Evolutionary conservation across 2,113 vertebrate species (phyloP).

Genomic region (Myxocyprinus asiaticus): DNA sequence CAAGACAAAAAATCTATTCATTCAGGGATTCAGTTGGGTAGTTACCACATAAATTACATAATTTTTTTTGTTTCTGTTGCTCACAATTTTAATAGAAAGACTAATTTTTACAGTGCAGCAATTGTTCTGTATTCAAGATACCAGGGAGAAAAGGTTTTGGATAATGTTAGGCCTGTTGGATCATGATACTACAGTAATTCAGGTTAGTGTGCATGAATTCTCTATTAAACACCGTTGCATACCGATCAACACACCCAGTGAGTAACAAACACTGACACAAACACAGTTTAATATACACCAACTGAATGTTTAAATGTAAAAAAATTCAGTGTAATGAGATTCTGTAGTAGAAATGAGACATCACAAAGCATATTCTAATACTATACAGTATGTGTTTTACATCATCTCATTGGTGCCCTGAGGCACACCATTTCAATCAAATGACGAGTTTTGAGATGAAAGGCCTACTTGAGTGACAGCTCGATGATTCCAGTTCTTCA

Average conservation of each 20-base stretch:
- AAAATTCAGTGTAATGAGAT: no score
- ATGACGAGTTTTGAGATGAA: slow-evolving; percentile 50
- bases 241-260: background rate
- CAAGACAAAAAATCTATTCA: no score
- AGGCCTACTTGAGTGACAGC: slow-evolving; percentile 84
- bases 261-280: background rate
- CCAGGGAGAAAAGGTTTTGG: background rate
- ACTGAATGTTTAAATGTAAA: slow-evolving; percentile 10
- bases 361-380: background rate
- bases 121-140: no score
- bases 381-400: background rate
- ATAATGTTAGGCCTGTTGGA: background rate
- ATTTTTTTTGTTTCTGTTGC: no score
- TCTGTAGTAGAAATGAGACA: no score
- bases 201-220: background rate
- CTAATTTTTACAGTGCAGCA: no score
- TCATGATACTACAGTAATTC: background rate
- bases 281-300: background rate
- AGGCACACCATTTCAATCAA: slow-evolving; percentile 32
- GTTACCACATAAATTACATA: no score
- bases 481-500: slow-evolving; percentile 81
- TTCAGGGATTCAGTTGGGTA: no score
- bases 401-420: slow-evolving; percentile 62
- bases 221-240: background rate
- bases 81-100: no score